Evolutionary conservation across 1,140 invertebrate genomes (phyloP), one percentile per base, ranked within the genome.

Genomic region (Leguminivora glycinivorella): DNA sequence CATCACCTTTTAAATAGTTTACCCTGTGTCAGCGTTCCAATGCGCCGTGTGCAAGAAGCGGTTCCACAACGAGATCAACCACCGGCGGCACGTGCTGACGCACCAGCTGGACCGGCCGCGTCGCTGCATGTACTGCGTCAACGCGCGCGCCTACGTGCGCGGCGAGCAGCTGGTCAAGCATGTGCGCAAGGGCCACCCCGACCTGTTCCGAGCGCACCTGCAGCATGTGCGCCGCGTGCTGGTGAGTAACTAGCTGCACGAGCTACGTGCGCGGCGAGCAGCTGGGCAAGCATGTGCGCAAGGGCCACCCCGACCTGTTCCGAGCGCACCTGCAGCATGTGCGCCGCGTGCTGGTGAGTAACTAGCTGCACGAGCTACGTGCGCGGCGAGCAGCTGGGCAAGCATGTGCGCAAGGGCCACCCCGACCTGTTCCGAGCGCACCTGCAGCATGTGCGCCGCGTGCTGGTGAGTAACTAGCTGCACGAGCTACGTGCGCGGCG

Each of bases 41-140:
- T 90, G 88, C 79, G 83, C 81, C 69, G 83, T 89, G 75, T 90
- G 88, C 83, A 26, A 60, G 38, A 89, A 88, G 80, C 14, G 63
- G 31, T 89, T 83, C 79, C 70, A 77, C 71, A 75, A 56, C 68
- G 85, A 87, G 75, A 47, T 78, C 68, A 81, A 83, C 75, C 81
- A 88, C 83, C 78, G 77, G 60, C 83, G 85, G 5, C 88, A 90
- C 82, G 68, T 88, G 77, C 29, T 43, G 68, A 85, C 83, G 74
- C 88, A 89, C 82, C 77, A 77, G 73, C 79, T 89, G 80, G 87
- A 90, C 76, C 78, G 79, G 63, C 82, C 88, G 81, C 85, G 88
- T 19, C 87, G 88, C 78, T 89, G 88, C 81, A 88, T 89, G 84
- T 90, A 90, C 82, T 90, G 88, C 79, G 83, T 87, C 78, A 68